Base-by-base conservation (phyloP, 92 coral and sea anemone species). In the Siderastrea radians region DNA sequence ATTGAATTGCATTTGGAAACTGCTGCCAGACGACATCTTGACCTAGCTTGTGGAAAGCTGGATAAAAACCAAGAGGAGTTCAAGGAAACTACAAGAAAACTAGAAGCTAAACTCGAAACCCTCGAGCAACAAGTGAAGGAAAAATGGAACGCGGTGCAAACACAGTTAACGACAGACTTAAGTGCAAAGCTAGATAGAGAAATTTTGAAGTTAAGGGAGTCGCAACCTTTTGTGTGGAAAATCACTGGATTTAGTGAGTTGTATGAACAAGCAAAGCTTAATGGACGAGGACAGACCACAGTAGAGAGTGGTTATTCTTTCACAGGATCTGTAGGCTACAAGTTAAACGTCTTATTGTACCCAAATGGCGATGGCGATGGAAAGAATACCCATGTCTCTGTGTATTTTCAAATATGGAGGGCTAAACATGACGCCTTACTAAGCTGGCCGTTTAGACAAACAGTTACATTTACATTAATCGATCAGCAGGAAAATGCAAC, bases 401-500 rank as follows among this genome's bases (percentile, higher is more conserved):
- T 88, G 55, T 87, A 78, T 66, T 44, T 88, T 71, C 12, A 16
- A 14, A 63, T 91, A 77, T 10, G 83, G 73, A 88, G 49, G 72
- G 92, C 92, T 49, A 80, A 91, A 84, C 88, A 88, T 66, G 94
- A 91, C 76, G 79, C 82, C 15, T 49, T 84, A 79, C 73, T 91
- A 62, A 60, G 90, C 76, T 91, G 94, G 94, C 92, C 94, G 3
- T 84, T 91, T 43, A 51, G 4, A 0, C 70, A 83, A 51, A 79
- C 49, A 26, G 61, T 83, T 13, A 88, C 62, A 17, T 64, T 88
- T 48, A 79, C 89, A 0, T 66, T 88, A 10, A 73, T 88, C 15
- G 92, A 88, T 50, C 92, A 88, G 57, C 82, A 88, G 17, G 84
- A 69, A 17, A 66, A 78, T 61, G 12, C 46, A 14, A 13, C 8